Evolutionary conservation across 2,797 vertebrate genomes (phyloP), one percentile per base, ranked within the genome.

Genomic region (Sebastes itinus): DNA sequence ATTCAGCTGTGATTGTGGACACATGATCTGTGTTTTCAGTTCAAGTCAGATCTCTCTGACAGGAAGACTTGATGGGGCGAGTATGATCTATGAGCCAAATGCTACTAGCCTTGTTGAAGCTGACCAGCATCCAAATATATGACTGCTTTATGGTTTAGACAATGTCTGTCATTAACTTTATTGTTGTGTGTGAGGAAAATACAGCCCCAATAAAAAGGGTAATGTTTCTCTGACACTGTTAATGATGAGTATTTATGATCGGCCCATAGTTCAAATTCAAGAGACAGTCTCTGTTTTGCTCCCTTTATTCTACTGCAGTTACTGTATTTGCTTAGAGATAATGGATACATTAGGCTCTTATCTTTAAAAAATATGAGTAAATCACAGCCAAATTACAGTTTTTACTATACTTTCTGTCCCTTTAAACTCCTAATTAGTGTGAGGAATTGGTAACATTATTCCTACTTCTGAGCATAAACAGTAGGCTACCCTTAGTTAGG

Each of bases 141-240:
- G 92, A 93, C 92, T 92, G 87, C 89, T 95, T 96, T 95, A 95
- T 93, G 92, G 89, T 85, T 90, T 88, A 90, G 90, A 95, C 94
- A 94, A 93, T 95, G 93, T 94, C 92, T 92, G 92, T 95, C 94
- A 96, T 96, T 95, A 95, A 94, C 90, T 94, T 95, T 95, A 95
- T 93, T 92, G 92, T 92, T 82, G 91, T 90, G 84, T 89, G 83
- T 89, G 91, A 93, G 87, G 92, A 92, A 95, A 94, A 95, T 95
- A 96, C 87, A 89, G 90, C 92, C 86, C 85, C 91, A 93, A 95
- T 96, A 95, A 95, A 95, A 94, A 90, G 91, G 89, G 84, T 92
- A 94, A 94, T 95, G 92, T 91, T 95, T 95, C 92, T 91, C 92
- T 95, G 94, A 92, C 94, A 94, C 88, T 93, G 88, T 94, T 93